Conservation (phyloP, 2,113 vertebrate genomes). For the Cyanoliseus patagonus region DNA sequence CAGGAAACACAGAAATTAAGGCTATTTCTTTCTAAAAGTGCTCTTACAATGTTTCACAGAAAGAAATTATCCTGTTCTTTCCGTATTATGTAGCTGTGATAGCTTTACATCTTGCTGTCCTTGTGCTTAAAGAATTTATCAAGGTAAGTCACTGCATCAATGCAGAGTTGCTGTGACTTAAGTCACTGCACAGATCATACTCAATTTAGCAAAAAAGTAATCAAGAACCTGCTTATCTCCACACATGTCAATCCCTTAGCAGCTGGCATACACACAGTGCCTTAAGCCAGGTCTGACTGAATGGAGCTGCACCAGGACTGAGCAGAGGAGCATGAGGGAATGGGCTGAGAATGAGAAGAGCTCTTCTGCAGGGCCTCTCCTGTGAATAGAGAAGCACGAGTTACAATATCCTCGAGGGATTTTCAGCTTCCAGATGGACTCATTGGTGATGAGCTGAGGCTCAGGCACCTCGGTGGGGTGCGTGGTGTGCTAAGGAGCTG, state of each 20-base stretch:
- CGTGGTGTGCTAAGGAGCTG: not conserved
- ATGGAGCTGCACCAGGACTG: rapidly evolving
- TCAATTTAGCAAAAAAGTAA: not conserved
- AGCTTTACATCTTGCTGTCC: not conserved
- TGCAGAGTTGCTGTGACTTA: not conserved
- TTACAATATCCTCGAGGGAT: not conserved
- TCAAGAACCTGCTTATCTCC: not conserved
- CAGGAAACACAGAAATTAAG: not conserved
- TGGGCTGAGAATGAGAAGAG: not conserved
- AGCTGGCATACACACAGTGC: rapidly evolving
- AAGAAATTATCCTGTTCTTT: not conserved
- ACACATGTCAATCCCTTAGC: not conserved
- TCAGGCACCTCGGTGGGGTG: rapidly evolving
- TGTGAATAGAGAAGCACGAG: not conserved
- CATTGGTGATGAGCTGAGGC: not conserved
- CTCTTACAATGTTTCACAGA: not conserved
- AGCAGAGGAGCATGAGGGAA: not conserved
- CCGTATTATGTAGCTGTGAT: not conserved
- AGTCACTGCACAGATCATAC: not conserved
- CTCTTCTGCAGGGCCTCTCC: not conserved
- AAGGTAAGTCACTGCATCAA: not conserved
- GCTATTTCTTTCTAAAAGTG: not conserved
- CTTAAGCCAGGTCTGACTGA: not conserved
- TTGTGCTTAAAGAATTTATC: not conserved
- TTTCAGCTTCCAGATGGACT: not conserved